These are phyloP conservation scores for Orchesella flavescens DNA, from an alignment of 2,888 invertebrate species.

Conservation along the genomic window DNA sequence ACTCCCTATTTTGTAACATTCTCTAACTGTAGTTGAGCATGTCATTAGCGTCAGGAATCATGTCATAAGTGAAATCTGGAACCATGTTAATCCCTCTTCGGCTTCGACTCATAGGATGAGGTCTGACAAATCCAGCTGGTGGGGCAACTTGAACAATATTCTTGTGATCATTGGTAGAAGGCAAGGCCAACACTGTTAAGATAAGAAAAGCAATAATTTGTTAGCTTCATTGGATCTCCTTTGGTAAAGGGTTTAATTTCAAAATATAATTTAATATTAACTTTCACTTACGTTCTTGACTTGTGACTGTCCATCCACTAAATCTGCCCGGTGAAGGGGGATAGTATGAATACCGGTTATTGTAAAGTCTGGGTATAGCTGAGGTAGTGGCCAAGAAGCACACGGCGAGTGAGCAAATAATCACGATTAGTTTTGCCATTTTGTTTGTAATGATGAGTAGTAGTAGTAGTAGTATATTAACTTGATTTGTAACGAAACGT, in stretches of 20 bases:
- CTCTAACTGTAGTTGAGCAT: not conserved
- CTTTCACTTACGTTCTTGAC: constrained; percentile 47
- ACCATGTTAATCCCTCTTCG: not conserved
- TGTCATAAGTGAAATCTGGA: not conserved
- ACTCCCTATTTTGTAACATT: no score
- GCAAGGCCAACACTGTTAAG: constrained; percentile 49
- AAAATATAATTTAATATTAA: not conserved
- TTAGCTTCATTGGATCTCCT: not conserved
- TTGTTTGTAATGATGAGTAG: no score
- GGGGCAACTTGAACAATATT: constrained; percentile 52
- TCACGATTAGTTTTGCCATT: no score
- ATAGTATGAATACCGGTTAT: constrained; percentile 27
- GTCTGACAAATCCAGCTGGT: constrained; percentile 36
- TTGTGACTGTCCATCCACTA: constrained; percentile 45
- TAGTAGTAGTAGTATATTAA: not conserved
- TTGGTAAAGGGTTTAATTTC: not conserved
- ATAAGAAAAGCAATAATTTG: constrained; percentile 22
- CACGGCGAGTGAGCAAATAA: not conserved
- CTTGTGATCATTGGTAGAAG: constrained; percentile 34
- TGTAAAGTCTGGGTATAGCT: constrained; percentile 10
- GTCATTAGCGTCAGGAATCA: not conserved
- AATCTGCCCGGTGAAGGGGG: constrained; percentile 34
- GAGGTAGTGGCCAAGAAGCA: not conserved
- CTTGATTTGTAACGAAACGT: not conserved
- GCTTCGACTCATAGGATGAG: constrained; percentile 18